Base-by-base conservation (phyloP, 1,140 invertebrate genomes). In the Drosophila willistoni region DNA sequence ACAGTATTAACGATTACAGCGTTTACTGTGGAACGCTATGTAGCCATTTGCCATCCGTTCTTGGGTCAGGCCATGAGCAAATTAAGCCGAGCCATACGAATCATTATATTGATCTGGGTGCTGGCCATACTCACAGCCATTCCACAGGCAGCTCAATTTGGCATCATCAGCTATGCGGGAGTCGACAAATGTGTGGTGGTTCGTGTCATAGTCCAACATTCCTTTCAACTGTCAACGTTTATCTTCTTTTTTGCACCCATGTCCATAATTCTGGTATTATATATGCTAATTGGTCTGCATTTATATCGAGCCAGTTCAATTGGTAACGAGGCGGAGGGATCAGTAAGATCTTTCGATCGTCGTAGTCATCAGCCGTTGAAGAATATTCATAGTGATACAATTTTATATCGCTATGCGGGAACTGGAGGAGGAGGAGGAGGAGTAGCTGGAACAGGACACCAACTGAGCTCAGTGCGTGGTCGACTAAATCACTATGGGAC, bases 1-100 rank as follows among this genome's bases (percentile, higher is more conserved):
- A 98, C 98, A 0, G 96, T 99, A 0, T 93, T 99, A 54, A 98
- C 97, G 7, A 98, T 98, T 56, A 97, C 96, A 0, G 96, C 97
- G 2, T 99, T 99, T 92, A 99, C 98, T 0, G 95, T 98, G 5
- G 98, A 99, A 92, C 94, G 98, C 56, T 99, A 99, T 92, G 94
- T 99, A 17, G 98, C 97, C 13, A 98, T 99, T 75, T 98, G 98
- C 92, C 96, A 98, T 91, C 98, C 98, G 0, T 96, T 99, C 74
- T 93, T 96, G 78, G 96, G 96, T 0, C 97, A 98, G 87, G 97
- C 96, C 1, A 96, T 97, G 93, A 96, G 96, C 0, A 96, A 96
- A 64, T 90, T 96, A 3, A 95, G 95, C 9, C 92, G 96, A 60
- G 96, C 95, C 0, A 93, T 96, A 1, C 94, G 83, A 51, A 86